Conservation (phyloP, 2,113 vertebrate genomes). For the Ophiodon elongatus region DNA sequence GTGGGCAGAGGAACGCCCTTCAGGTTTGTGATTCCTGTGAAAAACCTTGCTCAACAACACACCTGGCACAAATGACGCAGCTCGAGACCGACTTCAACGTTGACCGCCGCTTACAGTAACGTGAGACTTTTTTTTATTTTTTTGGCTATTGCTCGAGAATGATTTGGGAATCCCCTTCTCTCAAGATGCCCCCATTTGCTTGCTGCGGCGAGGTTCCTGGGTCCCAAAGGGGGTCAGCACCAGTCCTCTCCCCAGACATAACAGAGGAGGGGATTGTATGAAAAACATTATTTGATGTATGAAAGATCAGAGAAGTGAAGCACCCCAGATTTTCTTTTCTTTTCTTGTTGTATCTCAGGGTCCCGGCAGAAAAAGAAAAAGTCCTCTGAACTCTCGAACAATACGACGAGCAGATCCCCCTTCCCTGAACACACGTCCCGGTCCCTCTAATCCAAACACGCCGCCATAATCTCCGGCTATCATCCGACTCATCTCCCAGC, state of each 20-base stretch:
- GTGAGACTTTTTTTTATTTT: conserved; percentile 6
- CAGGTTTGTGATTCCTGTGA: conserved; percentile 24
- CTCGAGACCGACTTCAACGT: conserved; percentile 9
- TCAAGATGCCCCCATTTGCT: conserved; percentile 51
- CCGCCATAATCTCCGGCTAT: conserved; percentile 79
- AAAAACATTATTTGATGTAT: conserved; percentile 68
- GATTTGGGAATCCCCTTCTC: conserved; percentile 61
- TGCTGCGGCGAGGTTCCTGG: conserved; percentile 49
- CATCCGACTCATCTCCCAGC: conserved; percentile 70
- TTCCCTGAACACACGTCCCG: conserved; percentile 57
- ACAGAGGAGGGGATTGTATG: conserved; percentile 60
- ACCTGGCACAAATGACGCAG: conserved; percentile 54
- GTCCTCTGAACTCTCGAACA: conserved; percentile 69
- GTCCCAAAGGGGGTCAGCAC: conserved; percentile 56
- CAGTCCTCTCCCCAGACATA: conserved; percentile 70
- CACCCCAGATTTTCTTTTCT: conserved; percentile 63
- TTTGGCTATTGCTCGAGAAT: background rate
- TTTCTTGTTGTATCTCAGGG: conserved; percentile 53
- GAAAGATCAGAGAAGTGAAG: conserved; percentile 63
- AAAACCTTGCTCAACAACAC: conserved; percentile 49
- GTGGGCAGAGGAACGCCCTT: conserved; percentile 6
- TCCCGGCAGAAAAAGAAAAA: conserved; percentile 28
- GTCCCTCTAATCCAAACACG: conserved; percentile 77
- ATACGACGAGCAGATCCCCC: conserved; percentile 47
- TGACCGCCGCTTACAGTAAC: conserved; percentile 58